Evolutionary conservation across 2,888 invertebrate species (phyloP).

Genomic region (Limnephilus marmoratus): DNA sequence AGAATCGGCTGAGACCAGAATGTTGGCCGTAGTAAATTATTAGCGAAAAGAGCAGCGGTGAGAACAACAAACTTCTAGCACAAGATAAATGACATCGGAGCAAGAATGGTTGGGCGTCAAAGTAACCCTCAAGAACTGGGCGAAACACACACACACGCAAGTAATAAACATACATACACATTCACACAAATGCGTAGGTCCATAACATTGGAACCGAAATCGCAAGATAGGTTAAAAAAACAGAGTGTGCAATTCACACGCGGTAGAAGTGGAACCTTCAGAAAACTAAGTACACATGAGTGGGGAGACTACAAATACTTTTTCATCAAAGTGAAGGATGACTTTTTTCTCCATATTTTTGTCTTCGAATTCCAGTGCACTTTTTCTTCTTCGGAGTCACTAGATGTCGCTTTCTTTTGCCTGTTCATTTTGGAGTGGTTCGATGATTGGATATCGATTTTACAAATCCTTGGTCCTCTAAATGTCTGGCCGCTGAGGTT

Average conservation of each 20-base stretch:
- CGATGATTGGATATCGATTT: too few relatives aligned
- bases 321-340: too few relatives aligned
- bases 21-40: slow-evolving; percentile 41
- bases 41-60: slow-evolving; percentile 45
- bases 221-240: not conserved
- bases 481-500: too few relatives aligned
- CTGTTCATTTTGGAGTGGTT: too few relatives aligned
- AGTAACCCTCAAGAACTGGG: slow-evolving; percentile 10
- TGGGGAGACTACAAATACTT: too few relatives aligned
- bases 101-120: slow-evolving; percentile 28
- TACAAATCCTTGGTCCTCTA: too few relatives aligned
- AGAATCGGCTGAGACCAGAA: not conserved
- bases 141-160: not conserved
- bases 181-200: not conserved
- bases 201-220: not conserved
- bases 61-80: slow-evolving; percentile 60
- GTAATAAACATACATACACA: not conserved
- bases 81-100: slow-evolving; percentile 62
- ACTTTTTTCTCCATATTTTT: too few relatives aligned
- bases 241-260: not conserved
- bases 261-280: too few relatives aligned
- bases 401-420: too few relatives aligned
- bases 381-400: too few relatives aligned
- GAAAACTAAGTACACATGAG: too few relatives aligned
- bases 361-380: too few relatives aligned